Conservation (phyloP, 2,113 vertebrate species). For the Gallinago jamesoni region DNA sequence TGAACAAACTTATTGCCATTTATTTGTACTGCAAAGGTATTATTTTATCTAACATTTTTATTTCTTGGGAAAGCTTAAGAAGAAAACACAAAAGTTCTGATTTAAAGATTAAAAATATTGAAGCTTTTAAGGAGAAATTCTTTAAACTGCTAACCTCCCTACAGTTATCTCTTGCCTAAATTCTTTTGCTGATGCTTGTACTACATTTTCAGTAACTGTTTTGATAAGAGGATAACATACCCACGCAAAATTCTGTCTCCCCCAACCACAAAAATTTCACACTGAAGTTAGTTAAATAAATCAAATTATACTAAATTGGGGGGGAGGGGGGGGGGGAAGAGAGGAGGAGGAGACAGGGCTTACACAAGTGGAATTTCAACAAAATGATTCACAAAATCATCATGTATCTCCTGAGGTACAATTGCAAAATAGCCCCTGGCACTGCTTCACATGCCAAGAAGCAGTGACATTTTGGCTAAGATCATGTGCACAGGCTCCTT, state of each 20-base stretch:
- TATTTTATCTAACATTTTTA: not conserved
- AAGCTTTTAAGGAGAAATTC: not conserved
- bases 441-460: not conserved
- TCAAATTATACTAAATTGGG: not conserved
- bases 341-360: accelerated
- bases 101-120: not conserved
- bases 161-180: not conserved
- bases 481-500: not conserved
- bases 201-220: not conserved
- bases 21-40: not conserved
- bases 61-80: not conserved
- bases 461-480: not conserved
- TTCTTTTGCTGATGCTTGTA: not conserved
- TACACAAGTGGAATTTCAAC: not conserved
- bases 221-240: not conserved
- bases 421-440: not conserved
- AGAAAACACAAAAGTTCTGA: not conserved
- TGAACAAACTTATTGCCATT: not conserved
- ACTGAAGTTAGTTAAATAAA: not conserved
- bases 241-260: not conserved
- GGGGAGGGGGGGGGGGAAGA: accelerated
- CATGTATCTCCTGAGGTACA: not conserved
- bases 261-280: not conserved
- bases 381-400: not conserved
- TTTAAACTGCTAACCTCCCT: not conserved